These are phyloP conservation scores for Asarcornis scutulata DNA, from an alignment of 2,113 vertebrate species.

Conservation along the genomic window DNA sequence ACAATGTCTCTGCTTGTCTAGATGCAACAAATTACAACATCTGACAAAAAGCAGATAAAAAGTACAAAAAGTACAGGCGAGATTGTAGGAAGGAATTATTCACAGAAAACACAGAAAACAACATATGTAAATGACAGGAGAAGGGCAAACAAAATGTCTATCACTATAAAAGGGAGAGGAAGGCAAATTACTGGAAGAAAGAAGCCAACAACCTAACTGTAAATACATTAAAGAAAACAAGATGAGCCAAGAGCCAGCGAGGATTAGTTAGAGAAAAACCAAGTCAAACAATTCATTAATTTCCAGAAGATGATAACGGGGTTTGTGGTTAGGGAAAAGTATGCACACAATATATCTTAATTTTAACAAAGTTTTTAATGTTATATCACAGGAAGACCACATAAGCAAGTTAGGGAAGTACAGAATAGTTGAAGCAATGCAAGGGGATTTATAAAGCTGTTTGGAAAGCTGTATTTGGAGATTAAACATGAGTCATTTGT, in stretches of 20 bases:
- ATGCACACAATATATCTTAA: not conserved
- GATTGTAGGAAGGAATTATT: not conserved
- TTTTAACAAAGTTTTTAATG: not conserved
- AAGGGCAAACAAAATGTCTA: not conserved
- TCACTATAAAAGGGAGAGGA: not conserved
- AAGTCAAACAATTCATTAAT: not conserved
- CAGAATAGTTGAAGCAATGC: not conserved
- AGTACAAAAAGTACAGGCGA: not conserved
- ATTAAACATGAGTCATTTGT: not conserved
- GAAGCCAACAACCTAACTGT: not conserved
- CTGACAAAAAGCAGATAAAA: not conserved
- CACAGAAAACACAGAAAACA: constrained; percentile 1
- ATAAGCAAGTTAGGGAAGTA: not conserved
- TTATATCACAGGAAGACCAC: not conserved
- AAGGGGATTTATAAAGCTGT: not conserved
- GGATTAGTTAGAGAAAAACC: not conserved
- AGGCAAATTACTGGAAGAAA: not conserved
- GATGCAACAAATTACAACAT: not conserved
- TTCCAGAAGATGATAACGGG: not conserved
- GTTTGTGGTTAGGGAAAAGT: not conserved
- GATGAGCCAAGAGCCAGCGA: not conserved
- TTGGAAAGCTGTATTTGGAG: not conserved
- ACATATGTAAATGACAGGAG: not conserved
- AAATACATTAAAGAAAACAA: not conserved
- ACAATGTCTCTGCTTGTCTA: not conserved